Base-by-base conservation (phyloP, 2,888 invertebrate genomes). In the Tigriopus californicus region DNA sequence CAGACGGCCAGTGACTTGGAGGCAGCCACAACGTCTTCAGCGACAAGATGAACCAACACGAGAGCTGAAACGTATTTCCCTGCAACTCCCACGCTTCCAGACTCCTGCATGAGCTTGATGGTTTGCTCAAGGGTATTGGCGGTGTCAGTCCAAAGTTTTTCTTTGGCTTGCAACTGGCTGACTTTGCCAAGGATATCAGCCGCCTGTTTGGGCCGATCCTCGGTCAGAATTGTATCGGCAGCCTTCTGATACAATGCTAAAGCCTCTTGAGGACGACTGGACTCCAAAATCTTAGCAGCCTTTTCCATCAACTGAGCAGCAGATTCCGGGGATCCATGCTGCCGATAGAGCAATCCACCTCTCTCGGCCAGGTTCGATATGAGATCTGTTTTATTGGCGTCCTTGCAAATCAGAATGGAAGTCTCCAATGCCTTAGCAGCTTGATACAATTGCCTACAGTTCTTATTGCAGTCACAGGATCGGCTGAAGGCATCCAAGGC, bases 221-320 rank as follows among this genome's bases (percentile, higher is more conserved):
- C 58, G 13, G n/a, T 25, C 5, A 13, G 20, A n/a, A 58, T 49
- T 2, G 58, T 58, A 8, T 58, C 58, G n/a, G 48, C 49, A 24
- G 58, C 58, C 22, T 58, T 58, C 18, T 49, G 24, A 18, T 58
- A 58, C 2, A 58, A 18, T 24, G 15, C 48, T 1, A 58, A 24
- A 18, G 58, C 58, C 22, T 49, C 25, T 24, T 58, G 25, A 3
- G 49, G 49, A 25, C 40, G n/a, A 25, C 15, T 15, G 10, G 18
- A 15, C 13, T 47, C 58, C 12, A 58, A 11, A 25, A 58, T 58
- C 18, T 58, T 58, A 3, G 58, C 58, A 5, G 58, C 24, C 47
- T 58, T 58, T 18, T 58, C 58, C 20, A 58, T 25, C 15, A 58
- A 18, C 6, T 49, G 47, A 12, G 49, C 25, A 12, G 58, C 58